Percentiles rank a stretch among this genome's conserved stretches.
phyloP scores from a whole-genome alignment of 2,797 vertebrate species.

The Lerista edwardsae region DNA sequence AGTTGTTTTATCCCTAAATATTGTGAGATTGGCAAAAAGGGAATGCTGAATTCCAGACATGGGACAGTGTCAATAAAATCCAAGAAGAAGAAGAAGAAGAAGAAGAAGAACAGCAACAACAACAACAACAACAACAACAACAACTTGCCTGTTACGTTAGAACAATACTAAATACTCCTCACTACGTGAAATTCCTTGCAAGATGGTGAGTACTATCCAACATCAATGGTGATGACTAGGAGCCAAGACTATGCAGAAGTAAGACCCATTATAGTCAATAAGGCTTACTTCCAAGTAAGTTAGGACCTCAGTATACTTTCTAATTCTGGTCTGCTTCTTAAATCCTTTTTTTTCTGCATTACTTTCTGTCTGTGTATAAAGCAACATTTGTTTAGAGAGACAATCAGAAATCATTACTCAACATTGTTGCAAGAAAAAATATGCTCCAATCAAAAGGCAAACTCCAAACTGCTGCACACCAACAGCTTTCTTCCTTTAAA shows the following conservation, averaged over 20 bases:
- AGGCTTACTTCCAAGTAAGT: too few relatives aligned
- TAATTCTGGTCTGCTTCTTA: neutral
- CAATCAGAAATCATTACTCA: constrained; percentile 35
- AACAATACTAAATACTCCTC: neutral
- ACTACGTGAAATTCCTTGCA: neutral
- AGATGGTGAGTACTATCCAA: neutral
- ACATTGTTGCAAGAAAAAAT: neutral
- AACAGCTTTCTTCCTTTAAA: constrained; percentile 21
- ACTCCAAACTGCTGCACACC: constrained; percentile 36
- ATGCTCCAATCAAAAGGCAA: neutral
- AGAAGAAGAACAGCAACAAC: too few relatives aligned
- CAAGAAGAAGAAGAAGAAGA: too few relatives aligned
- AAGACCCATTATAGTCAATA: too few relatives aligned
- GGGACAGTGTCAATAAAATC: neutral
- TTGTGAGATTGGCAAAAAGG: neutral
- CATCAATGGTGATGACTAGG: constrained; percentile 13
- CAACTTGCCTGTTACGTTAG: neutral
- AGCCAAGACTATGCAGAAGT: too few relatives aligned
- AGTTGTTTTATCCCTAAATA: neutral
- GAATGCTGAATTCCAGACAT: neutral
- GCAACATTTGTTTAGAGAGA: constrained; percentile 42
- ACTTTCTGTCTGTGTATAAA: constrained; percentile 8
- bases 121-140: too few relatives aligned
- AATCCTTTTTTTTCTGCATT: constrained; percentile 10
- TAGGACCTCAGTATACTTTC: too few relatives aligned